A percentile compares a stretch with the other conserved stretches of the same genome.
Conservation (phyloP, 2,888 invertebrate genomes). For the Drosophila bunnanda region DNA sequence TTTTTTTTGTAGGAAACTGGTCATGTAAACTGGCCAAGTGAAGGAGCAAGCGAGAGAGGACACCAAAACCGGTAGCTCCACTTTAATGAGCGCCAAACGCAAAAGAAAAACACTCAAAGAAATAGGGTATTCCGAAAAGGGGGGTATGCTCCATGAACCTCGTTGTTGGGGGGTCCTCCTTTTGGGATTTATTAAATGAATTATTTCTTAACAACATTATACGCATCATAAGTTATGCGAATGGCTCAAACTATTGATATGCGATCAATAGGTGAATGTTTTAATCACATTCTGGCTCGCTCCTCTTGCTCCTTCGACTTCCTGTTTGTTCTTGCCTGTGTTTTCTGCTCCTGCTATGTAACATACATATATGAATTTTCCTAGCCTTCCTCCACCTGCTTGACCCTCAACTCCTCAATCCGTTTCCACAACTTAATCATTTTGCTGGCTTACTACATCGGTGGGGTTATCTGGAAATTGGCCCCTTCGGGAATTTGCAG, state of each 20-base stretch:
- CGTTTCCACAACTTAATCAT: no score
- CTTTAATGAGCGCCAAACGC: conserved; percentile 60
- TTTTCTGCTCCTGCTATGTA: no score
- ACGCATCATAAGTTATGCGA: neutral
- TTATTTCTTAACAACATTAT: neutral
- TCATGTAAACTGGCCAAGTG: conserved; percentile 51
- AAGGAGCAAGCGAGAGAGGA: conserved; percentile 10
- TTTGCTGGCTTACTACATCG: no score
- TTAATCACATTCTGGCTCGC: neutral
- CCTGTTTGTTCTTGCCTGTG: neutral
- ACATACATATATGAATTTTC: no score
- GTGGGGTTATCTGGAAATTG: neutral
- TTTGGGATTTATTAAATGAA: neutral
- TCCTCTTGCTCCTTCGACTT: neutral
- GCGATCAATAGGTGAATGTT: neutral
- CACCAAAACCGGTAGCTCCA: conserved; percentile 71
- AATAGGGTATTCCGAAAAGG: conserved; percentile 12
- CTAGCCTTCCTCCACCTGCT: neutral
- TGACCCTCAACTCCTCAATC: neutral
- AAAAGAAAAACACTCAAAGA: conserved; percentile 21
- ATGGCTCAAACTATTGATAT: neutral
- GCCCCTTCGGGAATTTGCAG: neutral
- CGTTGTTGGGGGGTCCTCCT: neutral
- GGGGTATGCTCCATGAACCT: conserved; percentile 1
- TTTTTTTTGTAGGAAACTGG: conserved; percentile 11